Evolutionary conservation across 2,113 vertebrate species (phyloP).

Genomic region (Machaerirhynchus nigripectus): DNA sequence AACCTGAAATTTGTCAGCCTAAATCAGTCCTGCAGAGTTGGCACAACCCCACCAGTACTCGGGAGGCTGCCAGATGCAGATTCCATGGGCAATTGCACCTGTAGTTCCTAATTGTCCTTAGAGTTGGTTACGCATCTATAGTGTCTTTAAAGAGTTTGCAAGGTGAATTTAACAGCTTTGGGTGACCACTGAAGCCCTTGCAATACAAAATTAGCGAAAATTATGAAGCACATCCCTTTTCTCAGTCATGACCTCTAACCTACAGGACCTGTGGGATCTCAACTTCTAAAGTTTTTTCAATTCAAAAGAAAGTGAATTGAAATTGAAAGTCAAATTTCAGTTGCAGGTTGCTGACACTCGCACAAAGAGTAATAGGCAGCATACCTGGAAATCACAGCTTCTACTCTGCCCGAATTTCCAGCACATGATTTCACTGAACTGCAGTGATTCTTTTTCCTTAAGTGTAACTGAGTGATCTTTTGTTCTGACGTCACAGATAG

Average conservation of each 20-base stretch:
- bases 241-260: background rate
- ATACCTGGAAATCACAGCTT: background rate
- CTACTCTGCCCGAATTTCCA: background rate
- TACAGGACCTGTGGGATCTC: background rate
- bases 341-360: background rate
- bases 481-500: background rate
- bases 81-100: conserved; percentile 31
- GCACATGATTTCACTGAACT: background rate
- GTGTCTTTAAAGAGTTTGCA: background rate
- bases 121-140: background rate
- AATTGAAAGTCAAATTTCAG: background rate
- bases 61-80: background rate
- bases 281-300: background rate
- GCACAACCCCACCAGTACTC: background rate
- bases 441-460: background rate
- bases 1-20: background rate
- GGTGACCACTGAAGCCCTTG: background rate
- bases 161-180: conserved; percentile 19
- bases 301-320: background rate
- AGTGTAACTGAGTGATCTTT: background rate
- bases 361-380: background rate
- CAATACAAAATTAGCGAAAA: background rate
- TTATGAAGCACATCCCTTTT: background rate
- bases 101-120: background rate
- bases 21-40: background rate